These are phyloP conservation scores for Iphiclides podalirius DNA, from an alignment of 2,888 invertebrate species.

Conservation along the genomic window DNA sequence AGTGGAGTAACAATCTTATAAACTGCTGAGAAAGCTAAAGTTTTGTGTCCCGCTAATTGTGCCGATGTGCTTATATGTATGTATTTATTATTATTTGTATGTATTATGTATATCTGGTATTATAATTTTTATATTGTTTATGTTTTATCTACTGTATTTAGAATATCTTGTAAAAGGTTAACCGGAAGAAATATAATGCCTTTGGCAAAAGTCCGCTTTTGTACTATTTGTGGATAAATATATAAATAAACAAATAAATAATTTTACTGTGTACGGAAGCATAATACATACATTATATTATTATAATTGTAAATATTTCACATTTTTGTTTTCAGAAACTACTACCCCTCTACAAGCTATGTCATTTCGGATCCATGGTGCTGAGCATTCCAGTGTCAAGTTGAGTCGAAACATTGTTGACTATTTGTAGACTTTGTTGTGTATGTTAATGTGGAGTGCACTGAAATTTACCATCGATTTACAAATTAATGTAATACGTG, in stretches of 20 bases:
- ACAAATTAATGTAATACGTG: neutral
- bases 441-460: slow-evolving; percentile 1
- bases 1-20: no score
- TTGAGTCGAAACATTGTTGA: neutral
- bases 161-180: no score
- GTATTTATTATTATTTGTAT: no score
- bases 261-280: no score
- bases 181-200: no score
- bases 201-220: no score
- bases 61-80: no score
- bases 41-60: no score
- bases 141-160: neutral
- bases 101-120: no score
- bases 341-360: slow-evolving; percentile 16
- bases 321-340: slow-evolving; percentile 22
- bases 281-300: neutral
- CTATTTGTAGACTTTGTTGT: slow-evolving; percentile 13
- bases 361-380: slow-evolving; percentile 12
- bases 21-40: no score
- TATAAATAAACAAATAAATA: no score
- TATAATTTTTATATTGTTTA: no score
- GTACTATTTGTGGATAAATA: neutral
- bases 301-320: neutral
- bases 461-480: neutral
- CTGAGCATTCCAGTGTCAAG: neutral